A percentile compares a stretch with the other conserved stretches of the same genome.
These are phyloP conservation scores for Umimayanthus kanabou DNA, from an alignment of 92 coral and sea anemone species.

Conservation along the genomic window DNA sequence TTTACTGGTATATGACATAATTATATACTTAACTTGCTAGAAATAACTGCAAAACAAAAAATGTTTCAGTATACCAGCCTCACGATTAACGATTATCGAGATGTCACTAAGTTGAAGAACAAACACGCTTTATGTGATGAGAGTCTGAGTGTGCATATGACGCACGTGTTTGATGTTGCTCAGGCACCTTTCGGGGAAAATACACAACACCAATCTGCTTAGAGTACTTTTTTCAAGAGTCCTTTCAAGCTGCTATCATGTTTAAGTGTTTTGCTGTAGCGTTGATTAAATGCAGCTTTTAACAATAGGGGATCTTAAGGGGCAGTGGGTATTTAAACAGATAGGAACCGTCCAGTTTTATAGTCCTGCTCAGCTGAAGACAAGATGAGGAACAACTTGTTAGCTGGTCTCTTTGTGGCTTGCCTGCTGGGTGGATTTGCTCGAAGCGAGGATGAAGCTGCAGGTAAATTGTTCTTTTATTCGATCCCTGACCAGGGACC, in stretches of 20 bases:
- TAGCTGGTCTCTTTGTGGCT: neutral
- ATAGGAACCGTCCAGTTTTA: neutral
- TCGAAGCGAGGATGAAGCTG: neutral
- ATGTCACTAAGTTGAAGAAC: neutral
- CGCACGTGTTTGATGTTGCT: neutral
- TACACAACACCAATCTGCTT: neutral
- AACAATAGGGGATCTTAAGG: neutral
- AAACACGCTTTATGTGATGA: neutral
- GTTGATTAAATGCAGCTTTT: neutral
- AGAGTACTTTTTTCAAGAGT: neutral
- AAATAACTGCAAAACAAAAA: neutral
- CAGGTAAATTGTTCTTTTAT: neutral
- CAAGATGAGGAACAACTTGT: neutral
- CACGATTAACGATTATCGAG: neutral
- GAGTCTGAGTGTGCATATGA: neutral
- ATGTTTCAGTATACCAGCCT: neutral
- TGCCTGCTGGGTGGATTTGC: neutral
- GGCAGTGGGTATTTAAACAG: neutral
- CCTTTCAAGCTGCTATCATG: neutral
- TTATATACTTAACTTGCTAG: no score
- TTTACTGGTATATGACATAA: no score
- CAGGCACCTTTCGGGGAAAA: neutral
- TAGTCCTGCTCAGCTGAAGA: neutral
- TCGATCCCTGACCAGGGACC: neutral
- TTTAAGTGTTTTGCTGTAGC: neutral